Base-by-base conservation (phyloP, 2,797 vertebrate species). In the Sebastolobus altivelis region DNA sequence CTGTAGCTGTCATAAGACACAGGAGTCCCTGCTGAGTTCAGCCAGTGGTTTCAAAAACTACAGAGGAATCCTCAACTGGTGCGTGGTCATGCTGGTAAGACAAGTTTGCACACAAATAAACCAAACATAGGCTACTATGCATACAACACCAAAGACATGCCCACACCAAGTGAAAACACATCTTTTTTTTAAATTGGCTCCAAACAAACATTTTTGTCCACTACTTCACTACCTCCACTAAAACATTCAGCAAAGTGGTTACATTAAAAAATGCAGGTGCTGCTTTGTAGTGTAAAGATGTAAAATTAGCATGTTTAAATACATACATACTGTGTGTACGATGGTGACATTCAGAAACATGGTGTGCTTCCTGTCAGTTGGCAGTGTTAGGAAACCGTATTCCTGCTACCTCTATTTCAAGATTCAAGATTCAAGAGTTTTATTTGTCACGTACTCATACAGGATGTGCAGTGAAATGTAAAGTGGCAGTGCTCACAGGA, bases 61-160 rank as follows among this genome's bases (percentile, higher is more conserved):
- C 93, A 96, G 97, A 56, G 97, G 97, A 66, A 88, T 98, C 86
- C 95, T 98, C 88, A 98, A 98, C 87, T 98, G 97, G 97, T 98
- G 97, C 89, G 97, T 98, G 80, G 96, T 98, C 46, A 98, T 98
- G 97, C 94, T 98, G 97, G 97, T 98, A 93, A 96, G 97, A 94
- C 1, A 59, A 33, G 2, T n/a, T 43, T 43, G 11, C 35, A 16
- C 12, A 12, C 4, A 63, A 27, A 49, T 2, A 40, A 4, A 65
- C 12, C 60, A 60, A 3, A 43, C 2, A 31, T 54, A 4, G 11
- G 6, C 2, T 38, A 38, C 61, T 31, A 27, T n/a, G 69, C 14
- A 70, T 16, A 18, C n/a, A 75, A 18, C 25, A 12, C 10, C 5
- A 18, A 61, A 10, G 20, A 16, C 20, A 25, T 25, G 25, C 25